Evolutionary conservation across 2,888 invertebrate genomes (phyloP).

Genomic region (Mermis nigrescens): DNA sequence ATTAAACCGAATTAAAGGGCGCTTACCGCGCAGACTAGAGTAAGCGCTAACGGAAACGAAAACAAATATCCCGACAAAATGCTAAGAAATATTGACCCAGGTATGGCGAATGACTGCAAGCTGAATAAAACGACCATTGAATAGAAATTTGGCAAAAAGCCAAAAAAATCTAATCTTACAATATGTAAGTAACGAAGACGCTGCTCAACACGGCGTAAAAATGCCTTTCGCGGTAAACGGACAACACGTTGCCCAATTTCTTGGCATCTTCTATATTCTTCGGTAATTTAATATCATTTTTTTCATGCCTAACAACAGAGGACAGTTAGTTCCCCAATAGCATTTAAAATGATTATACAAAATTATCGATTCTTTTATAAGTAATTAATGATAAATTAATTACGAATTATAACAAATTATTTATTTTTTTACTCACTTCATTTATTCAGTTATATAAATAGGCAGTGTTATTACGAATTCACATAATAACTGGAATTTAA

Average conservation of each 20-base stretch:
- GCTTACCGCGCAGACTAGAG: conserved; percentile 46
- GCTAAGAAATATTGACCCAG: conserved; percentile 89
- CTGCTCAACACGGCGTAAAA: conserved; percentile 74
- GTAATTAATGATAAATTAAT: too few relatives aligned
- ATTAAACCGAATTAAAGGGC: too few relatives aligned
- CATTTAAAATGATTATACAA: too few relatives aligned
- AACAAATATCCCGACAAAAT: conserved; percentile 90
- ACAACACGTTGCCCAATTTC: conserved; percentile 67
- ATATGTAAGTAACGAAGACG: conserved; percentile 74
- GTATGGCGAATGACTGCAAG: conserved; percentile 96
- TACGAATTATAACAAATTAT: too few relatives aligned
- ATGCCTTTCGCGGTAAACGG: conserved; percentile 75
- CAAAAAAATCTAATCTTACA: conserved; percentile 45
- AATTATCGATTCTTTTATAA: too few relatives aligned
- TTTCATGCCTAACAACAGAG: conserved; percentile 52
- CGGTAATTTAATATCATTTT: conserved; percentile 65
- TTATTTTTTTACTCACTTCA: too few relatives aligned
- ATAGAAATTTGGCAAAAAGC: background rate
- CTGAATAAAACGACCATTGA: conserved; percentile 38
- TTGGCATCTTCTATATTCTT: conserved; percentile 87
- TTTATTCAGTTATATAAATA: too few relatives aligned
- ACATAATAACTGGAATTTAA: too few relatives aligned
- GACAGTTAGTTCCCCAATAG: too few relatives aligned
- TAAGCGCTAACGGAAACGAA: conserved; percentile 68
- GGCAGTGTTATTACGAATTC: too few relatives aligned